Percentiles rank a stretch among this genome's conserved stretches.
Conservation (phyloP, 2,113 vertebrate species). For the Pimephales promelas region DNA sequence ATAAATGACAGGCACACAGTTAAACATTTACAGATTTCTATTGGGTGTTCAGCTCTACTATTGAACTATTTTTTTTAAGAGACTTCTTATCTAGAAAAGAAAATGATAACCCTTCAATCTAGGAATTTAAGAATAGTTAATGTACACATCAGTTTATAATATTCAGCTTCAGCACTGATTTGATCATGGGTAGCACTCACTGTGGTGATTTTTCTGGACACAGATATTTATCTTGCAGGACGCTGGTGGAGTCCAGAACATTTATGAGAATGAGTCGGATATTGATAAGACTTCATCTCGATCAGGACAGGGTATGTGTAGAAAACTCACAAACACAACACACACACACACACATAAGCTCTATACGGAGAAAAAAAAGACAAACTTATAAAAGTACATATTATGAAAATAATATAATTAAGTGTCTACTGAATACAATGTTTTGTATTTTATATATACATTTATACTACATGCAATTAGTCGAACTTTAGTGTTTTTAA, state of each 20-base stretch:
- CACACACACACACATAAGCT: neutral
- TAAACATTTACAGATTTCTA: neutral
- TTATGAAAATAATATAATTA: too few relatives aligned
- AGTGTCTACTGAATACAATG: too few relatives aligned
- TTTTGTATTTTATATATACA: too few relatives aligned
- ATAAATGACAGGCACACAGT: neutral
- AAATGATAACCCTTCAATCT: neutral
- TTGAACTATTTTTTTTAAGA: neutral
- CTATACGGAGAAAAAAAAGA: neutral
- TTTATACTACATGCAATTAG: too few relatives aligned
- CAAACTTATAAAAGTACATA: too few relatives aligned
- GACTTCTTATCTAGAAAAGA: neutral
- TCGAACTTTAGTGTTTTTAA: too few relatives aligned
- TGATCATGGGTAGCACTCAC: neutral
- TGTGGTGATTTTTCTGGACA: neutral
- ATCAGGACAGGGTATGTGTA: slow-evolving; percentile 31
- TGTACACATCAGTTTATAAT: neutral
- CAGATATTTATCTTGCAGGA: slow-evolving; percentile 4
- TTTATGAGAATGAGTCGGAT: slow-evolving; percentile 7
- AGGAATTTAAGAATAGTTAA: neutral
- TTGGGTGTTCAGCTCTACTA: neutral
- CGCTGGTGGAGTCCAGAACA: neutral
- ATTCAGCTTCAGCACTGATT: neutral
- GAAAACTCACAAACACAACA: neutral
- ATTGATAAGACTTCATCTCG: neutral